Conservation (phyloP, 2,888 invertebrate genomes). For the Palloptera scutellata region DNA sequence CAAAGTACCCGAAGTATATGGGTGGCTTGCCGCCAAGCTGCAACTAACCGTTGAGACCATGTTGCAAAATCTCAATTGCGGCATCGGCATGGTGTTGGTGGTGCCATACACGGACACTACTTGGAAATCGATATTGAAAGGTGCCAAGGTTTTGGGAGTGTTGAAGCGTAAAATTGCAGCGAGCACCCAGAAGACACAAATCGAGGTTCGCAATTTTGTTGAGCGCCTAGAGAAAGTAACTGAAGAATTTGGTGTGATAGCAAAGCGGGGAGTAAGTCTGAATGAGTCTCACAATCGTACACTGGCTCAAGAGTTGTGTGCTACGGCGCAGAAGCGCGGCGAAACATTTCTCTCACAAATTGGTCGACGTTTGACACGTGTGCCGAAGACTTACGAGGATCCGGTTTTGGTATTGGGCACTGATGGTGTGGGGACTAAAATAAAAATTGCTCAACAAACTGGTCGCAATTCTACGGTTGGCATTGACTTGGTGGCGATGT, state of each 20-base stretch:
- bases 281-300: constrained; percentile 35
- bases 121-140: constrained; percentile 64
- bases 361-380: constrained; percentile 58
- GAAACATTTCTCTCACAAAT: constrained; percentile 46
- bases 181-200: constrained; percentile 32
- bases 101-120: constrained; percentile 68
- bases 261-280: constrained; percentile 42
- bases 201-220: constrained; percentile 75
- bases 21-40: constrained; percentile 84
- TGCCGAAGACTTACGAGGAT: constrained; percentile 68
- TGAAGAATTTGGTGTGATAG: constrained; percentile 52
- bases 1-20: constrained; percentile 80
- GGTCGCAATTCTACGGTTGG: constrained; percentile 84
- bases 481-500: constrained; percentile 97
- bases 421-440: constrained; percentile 98
- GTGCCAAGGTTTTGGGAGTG: constrained; percentile 66
- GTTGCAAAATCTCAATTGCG: constrained; percentile 94
- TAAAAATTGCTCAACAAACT: constrained; percentile 86
- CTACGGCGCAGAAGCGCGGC: constrained; percentile 43
- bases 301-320: constrained; percentile 26
- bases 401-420: constrained; percentile 93
- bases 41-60: constrained; percentile 80
- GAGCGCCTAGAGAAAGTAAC: constrained; percentile 68
- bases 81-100: constrained; percentile 86
- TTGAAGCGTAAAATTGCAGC: constrained; percentile 49